Conservation (phyloP, 2,113 vertebrate species). For the Coptodon bakossiorum region DNA sequence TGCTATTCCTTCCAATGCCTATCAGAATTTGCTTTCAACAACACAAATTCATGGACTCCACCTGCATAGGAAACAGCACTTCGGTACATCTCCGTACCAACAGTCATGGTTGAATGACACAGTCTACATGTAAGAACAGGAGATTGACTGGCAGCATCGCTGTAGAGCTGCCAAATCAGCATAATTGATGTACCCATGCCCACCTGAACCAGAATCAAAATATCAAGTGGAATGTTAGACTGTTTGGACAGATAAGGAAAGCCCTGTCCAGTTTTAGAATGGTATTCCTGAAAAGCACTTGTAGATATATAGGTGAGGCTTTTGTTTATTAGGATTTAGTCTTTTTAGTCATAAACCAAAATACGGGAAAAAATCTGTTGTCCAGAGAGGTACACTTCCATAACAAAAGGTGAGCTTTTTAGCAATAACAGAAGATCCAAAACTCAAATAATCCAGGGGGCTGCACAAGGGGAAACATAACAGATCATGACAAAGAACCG, state of each 20-base stretch:
- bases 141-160: not conserved
- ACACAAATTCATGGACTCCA: not conserved
- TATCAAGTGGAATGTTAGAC: not conserved
- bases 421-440: not conserved
- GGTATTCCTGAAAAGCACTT: not conserved
- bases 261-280: not conserved
- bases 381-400: not conserved
- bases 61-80: not conserved
- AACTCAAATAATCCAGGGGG: not conserved
- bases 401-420: not conserved
- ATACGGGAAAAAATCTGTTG: not conserved
- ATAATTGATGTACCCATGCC: not conserved
- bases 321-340: not conserved
- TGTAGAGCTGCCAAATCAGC: not conserved
- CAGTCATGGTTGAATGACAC: not conserved
- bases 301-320: not conserved
- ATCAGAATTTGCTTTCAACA: not conserved
- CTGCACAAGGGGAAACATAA: not conserved
- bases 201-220: not conserved
- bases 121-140: not conserved
- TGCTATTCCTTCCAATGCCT: not conserved
- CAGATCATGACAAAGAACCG: not conserved
- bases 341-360: not conserved
- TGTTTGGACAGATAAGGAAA: not conserved
- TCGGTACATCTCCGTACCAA: not conserved